These are phyloP conservation scores for Pseudeuparius sepicola DNA, from an alignment of 2,888 invertebrate species.

Conservation along the genomic window DNA sequence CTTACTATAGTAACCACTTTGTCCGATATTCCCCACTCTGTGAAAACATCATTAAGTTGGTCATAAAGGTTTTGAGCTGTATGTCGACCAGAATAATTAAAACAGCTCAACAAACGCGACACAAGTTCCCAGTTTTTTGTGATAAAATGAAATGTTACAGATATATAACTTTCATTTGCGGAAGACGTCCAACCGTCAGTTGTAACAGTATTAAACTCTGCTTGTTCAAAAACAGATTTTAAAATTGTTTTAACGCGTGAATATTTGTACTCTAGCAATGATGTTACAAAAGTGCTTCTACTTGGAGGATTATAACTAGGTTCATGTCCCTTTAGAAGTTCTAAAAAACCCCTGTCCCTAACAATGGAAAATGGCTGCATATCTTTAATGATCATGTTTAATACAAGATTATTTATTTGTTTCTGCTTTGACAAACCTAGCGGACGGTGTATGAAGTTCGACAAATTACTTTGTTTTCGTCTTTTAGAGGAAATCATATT, in stretches of 20 bases:
- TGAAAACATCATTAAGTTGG: constrained; percentile 6
- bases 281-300: constrained; percentile 4
- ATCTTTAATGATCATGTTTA: constrained; percentile 9
- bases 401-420: constrained; percentile 6
- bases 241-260: constrained; percentile 14
- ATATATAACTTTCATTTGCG: constrained; percentile 15
- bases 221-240: constrained; percentile 6
- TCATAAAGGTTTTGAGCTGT: constrained; percentile 15
- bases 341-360: constrained; percentile 7
- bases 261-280: constrained; percentile 18
- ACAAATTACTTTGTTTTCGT: too few species aligned
- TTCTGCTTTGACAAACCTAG: constrained; percentile 4
- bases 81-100: constrained; percentile 12
- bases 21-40: constrained; percentile 14
- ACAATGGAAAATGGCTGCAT: constrained; percentile 6
- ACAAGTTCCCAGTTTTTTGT: constrained; percentile 10
- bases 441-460: too few species aligned
- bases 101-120: constrained; percentile 15
- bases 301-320: constrained; percentile 3
- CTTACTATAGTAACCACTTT: constrained; percentile 13
- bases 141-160: constrained; percentile 18
- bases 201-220: constrained; percentile 10
- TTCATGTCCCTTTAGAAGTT: constrained; percentile 1
- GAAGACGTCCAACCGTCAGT: constrained; percentile 19
- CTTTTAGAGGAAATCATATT: too few species aligned